Evolutionary conservation across 2,888 invertebrate genomes (phyloP).

Genomic region (Pristionchus exspectatus): DNA sequence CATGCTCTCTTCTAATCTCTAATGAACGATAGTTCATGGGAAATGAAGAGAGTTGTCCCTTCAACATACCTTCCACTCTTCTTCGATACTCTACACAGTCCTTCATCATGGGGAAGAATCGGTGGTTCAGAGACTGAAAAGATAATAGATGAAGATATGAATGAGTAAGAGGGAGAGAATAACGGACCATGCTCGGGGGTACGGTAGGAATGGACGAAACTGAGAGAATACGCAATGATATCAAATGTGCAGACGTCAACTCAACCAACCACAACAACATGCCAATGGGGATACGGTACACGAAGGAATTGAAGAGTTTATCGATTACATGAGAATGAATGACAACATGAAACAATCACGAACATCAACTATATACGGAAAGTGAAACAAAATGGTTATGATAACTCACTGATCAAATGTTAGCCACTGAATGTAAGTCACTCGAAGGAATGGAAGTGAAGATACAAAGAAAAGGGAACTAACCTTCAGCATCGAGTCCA

Average conservation of each 20-base stretch:
- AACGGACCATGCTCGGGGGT: conserved; percentile 48
- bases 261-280: conserved; percentile 34
- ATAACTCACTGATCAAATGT: conserved; percentile 47
- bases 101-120: conserved; percentile 77
- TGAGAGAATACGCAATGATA: not conserved
- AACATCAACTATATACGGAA: not conserved
- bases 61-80: conserved; percentile 63
- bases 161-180: not conserved
- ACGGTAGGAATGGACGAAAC: conserved; percentile 47
- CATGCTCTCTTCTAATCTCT: not conserved
- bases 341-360: conserved; percentile 4
- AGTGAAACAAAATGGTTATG: conserved; percentile 45
- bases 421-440: conserved; percentile 44
- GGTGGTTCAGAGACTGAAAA: conserved; percentile 77
- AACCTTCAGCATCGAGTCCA: conserved; percentile 77
- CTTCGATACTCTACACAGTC: conserved; percentile 72
- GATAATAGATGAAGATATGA: not conserved
- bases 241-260: conserved; percentile 11
- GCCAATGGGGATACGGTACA: not conserved
- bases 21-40: not conserved
- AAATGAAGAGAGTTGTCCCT: not conserved
- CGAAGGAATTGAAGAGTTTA: not conserved
- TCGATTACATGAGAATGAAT: conserved; percentile 7
- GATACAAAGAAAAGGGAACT: not conserved
- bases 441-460: not conserved